These are phyloP conservation scores for Pterocles gutturalis DNA, from an alignment of 2,113 vertebrate species.

Conservation along the genomic window DNA sequence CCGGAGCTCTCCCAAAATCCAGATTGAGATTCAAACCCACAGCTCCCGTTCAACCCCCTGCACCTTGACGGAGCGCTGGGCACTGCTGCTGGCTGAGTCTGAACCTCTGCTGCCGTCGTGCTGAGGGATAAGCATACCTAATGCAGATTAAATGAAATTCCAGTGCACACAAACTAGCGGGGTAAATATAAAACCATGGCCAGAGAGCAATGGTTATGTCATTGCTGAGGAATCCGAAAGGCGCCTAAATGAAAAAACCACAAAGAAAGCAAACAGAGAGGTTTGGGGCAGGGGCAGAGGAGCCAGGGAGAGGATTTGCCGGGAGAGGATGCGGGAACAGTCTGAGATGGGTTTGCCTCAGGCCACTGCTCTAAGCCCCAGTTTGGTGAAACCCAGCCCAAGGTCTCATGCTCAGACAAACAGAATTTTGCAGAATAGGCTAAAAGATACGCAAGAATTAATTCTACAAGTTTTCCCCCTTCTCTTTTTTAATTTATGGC, in stretches of 20 bases:
- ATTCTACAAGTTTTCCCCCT: no score
- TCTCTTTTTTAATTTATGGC: neutral
- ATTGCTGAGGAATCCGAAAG: slow-evolving; percentile 47
- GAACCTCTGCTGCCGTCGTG: neutral
- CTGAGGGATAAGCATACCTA: slow-evolving; percentile 56
- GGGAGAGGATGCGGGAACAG: neutral
- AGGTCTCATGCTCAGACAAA: rapidly evolving
- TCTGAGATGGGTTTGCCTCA: neutral
- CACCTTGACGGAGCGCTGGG: neutral
- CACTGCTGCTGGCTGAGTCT: neutral
- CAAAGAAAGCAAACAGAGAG: neutral
- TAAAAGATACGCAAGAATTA: neutral
- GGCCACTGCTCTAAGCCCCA: neutral
- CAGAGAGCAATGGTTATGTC: slow-evolving; percentile 29
- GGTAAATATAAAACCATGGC: slow-evolving; percentile 41
- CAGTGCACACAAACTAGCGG: neutral
- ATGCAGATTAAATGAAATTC: slow-evolving; percentile 71
- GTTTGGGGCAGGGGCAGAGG: neutral
- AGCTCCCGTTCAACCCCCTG: neutral
- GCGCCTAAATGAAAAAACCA: neutral
- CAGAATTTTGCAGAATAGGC: neutral
- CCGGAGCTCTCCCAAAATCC: neutral
- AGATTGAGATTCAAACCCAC: neutral
- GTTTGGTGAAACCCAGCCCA: neutral
- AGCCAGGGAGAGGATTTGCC: neutral